phyloP scores from a whole-genome alignment of 2,797 vertebrate genomes.

The Chaunax sp. region DNA sequence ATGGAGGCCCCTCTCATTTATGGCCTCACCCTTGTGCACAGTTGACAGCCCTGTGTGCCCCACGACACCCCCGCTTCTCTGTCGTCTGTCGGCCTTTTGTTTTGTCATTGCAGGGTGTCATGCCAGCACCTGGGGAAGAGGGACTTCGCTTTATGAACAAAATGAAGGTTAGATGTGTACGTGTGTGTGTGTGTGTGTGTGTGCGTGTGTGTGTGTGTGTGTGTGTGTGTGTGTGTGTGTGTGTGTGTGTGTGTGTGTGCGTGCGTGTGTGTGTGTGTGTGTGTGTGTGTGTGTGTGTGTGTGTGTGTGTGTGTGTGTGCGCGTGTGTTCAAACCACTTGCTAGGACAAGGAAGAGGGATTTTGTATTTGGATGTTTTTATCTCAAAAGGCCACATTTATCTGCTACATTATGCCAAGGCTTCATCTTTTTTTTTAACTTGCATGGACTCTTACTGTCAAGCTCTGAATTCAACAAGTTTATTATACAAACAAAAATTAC shows the following conservation, averaged over 20 bases:
- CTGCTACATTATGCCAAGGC: not conserved
- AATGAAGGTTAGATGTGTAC: too few species aligned
- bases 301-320: not conserved
- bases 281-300: not conserved
- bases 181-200: conserved; percentile 1
- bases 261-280: not conserved
- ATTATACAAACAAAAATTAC: not conserved
- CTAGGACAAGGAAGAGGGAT: conserved; percentile 3
- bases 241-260: conserved; percentile 4
- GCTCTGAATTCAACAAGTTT: not conserved
- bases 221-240: not conserved
- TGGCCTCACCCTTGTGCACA: conserved; percentile 49
- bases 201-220: not conserved
- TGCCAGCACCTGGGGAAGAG: conserved; percentile 29
- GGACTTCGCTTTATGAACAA: conserved; percentile 25
- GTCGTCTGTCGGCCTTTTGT: conserved; percentile 43
- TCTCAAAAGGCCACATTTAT: conserved; percentile 16
- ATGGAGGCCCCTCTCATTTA: conserved; percentile 49
- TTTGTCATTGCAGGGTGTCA: conserved; percentile 20
- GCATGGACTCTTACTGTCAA: not conserved
- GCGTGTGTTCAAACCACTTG: conserved; percentile 31
- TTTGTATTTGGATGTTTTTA: conserved; percentile 12
- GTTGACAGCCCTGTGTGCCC: conserved; percentile 49
- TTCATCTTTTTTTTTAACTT: conserved; percentile 14
- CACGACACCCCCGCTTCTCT: not conserved